Base-by-base conservation (phyloP, 2,797 vertebrate species). In the Silurus aristotelis region DNA sequence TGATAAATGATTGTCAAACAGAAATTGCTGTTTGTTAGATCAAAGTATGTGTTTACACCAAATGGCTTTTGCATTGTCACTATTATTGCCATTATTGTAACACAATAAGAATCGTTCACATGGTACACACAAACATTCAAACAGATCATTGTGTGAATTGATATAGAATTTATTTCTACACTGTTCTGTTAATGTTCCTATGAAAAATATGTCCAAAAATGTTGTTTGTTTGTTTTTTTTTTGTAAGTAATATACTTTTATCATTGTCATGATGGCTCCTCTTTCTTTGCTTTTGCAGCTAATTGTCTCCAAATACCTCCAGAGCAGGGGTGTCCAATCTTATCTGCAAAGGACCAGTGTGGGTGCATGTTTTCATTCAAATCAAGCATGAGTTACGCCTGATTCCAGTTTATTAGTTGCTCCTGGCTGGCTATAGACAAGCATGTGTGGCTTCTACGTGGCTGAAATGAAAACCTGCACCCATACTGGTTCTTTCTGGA, bases 191-290 rank as follows among this genome's bases (percentile, higher is more conserved):
- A 15, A 12, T 79, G 56, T 46, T 31, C 25, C 75, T n/a, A 79
- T n/a, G 6, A n/a, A 48, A 80, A 80, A 77, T 60, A 77, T 60
- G 17, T 20, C 27, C 31, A 19, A 76, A 76, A 76, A 60, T 61
- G 19, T 38, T 38, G 31, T 31, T 38, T 52, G 5, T 43, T 52
- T 52, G n/a, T 1, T 13, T 80, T 4, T 0, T 52, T 66, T 66
- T 52, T 27, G 14, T 66, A 80, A 80, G 17, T 3, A 80, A 80
- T 80, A 48, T 46, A 64, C 25, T 64, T 80, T 64, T 22, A 52
- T 66, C n/a, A 17, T 66, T 66, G n/a, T 12, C 31, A 63, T 67
- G 22, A 80, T 19, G 22, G 25, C 22, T 64, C 22, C 61, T 66
- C 14, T 46, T 8, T 48, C 43, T 55, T 4, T 67, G 10, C 61